These are phyloP conservation scores for Sternotherus odoratus DNA, from an alignment of 2,797 vertebrate species.

Conservation along the genomic window DNA sequence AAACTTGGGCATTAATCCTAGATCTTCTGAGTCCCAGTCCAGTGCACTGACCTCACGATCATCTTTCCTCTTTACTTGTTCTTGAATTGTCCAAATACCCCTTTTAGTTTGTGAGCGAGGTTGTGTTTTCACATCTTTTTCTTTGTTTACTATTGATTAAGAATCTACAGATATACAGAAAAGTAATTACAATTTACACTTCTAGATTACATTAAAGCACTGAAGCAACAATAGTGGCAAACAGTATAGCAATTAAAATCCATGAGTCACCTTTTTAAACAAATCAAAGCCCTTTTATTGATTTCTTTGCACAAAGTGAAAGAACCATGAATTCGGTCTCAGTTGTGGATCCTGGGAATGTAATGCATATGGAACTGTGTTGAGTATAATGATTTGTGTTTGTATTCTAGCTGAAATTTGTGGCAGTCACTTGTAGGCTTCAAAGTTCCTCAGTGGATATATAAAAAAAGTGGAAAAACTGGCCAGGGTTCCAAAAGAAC, in stretches of 20 bases:
- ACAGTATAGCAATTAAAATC: not conserved
- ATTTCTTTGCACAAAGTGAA: not conserved
- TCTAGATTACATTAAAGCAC: not conserved
- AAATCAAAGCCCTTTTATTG: not conserved
- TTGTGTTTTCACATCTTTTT: not conserved
- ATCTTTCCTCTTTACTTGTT: not conserved
- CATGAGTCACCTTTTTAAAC: not conserved
- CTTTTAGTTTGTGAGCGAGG: not conserved
- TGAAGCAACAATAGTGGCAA: not conserved
- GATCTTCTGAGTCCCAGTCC: not conserved
- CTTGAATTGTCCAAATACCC: not conserved
- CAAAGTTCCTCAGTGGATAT: not conserved
- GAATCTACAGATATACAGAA: not conserved
- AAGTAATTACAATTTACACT: not conserved
- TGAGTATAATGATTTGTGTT: not conserved
- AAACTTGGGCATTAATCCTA: not conserved
- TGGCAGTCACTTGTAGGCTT: not conserved
- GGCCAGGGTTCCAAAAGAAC: not conserved
- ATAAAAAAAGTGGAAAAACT: not conserved
- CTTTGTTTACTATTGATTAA: not conserved
- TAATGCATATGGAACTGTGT: not conserved
- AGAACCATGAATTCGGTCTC: not conserved
- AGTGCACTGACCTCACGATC: not conserved
- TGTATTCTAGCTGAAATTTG: not conserved
- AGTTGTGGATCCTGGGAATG: not conserved